Percentiles rank a stretch among this genome's conserved stretches.
Evolutionary conservation across 2,797 vertebrate species (phyloP).

Genomic region (Liasis olivaceus): DNA sequence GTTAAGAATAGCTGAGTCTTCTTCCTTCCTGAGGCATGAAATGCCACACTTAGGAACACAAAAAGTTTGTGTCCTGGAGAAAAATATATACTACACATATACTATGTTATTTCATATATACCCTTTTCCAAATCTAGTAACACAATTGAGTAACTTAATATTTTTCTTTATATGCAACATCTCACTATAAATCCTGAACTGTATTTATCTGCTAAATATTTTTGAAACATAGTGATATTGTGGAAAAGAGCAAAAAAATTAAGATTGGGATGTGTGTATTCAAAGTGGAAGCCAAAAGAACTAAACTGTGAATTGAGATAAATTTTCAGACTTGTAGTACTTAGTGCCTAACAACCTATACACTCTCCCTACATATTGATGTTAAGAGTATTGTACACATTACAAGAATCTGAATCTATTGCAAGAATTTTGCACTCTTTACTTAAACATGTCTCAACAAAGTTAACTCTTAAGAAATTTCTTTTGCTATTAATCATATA

Average conservation of each 20-base stretch:
- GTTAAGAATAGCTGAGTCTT: not conserved
- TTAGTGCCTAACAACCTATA: not conserved
- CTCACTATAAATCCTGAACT: not conserved
- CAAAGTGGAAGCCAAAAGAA: not conserved
- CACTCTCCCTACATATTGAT: no score
- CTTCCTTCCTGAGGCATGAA: not conserved
- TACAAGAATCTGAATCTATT: not conserved
- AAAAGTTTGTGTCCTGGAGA: not conserved
- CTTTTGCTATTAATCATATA: not conserved
- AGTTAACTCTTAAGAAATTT: not conserved
- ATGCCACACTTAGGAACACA: not conserved
- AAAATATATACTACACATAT: not conserved
- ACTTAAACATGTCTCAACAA: slow-evolving; percentile 12
- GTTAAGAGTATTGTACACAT: no score
- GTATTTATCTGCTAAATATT: not conserved
- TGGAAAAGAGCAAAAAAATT: not conserved
- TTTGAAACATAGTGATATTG: not conserved
- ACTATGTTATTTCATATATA: no score
- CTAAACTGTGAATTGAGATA: not conserved
- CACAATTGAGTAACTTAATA: not conserved
- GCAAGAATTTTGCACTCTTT: not conserved
- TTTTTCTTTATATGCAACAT: not conserved
- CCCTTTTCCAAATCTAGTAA: not conserved
- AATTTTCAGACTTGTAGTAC: not conserved
- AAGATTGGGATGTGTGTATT: not conserved